These are phyloP conservation scores for Gouania willdenowi DNA, from an alignment of 2,797 vertebrate species.

Conservation along the genomic window DNA sequence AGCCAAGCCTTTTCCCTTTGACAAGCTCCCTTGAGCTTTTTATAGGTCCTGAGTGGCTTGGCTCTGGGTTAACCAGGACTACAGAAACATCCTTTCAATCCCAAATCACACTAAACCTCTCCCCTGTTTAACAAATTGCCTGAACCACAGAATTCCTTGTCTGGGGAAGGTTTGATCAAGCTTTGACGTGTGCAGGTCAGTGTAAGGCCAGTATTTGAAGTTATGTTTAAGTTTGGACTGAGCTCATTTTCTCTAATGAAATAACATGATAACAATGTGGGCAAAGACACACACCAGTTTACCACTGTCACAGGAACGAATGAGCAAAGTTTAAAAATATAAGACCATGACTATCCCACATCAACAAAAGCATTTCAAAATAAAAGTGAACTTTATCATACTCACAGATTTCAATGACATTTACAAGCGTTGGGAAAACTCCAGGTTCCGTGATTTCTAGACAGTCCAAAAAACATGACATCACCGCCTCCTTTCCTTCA, in stretches of 20 bases:
- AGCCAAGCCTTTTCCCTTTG: background rate
- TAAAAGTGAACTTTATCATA: no score
- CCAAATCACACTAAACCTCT: constrained; percentile 66
- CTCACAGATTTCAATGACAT: no score
- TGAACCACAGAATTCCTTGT: constrained; percentile 66
- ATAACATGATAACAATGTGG: constrained; percentile 13
- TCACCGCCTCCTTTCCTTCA: no score
- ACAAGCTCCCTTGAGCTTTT: constrained; percentile 19
- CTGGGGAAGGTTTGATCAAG: constrained; percentile 64
- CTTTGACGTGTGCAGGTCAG: constrained; percentile 79
- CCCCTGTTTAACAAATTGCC: constrained; percentile 75
- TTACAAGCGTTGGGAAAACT: no score
- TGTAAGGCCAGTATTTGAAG: constrained; percentile 67
- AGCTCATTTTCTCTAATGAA: constrained; percentile 38
- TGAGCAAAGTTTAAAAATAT: no score
- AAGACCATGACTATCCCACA: no score
- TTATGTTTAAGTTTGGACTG: constrained; percentile 46
- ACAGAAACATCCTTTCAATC: constrained; percentile 60
- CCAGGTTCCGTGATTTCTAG: no score
- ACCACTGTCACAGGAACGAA: constrained; percentile 4
- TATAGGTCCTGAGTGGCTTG: constrained; percentile 45
- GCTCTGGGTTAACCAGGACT: constrained; percentile 54
- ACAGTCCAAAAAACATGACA: no score
- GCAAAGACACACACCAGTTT: background rate
- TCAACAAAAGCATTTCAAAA: no score